phyloP scores from a whole-genome alignment of 2,113 vertebrate species.

The Carollia perspicillata region DNA sequence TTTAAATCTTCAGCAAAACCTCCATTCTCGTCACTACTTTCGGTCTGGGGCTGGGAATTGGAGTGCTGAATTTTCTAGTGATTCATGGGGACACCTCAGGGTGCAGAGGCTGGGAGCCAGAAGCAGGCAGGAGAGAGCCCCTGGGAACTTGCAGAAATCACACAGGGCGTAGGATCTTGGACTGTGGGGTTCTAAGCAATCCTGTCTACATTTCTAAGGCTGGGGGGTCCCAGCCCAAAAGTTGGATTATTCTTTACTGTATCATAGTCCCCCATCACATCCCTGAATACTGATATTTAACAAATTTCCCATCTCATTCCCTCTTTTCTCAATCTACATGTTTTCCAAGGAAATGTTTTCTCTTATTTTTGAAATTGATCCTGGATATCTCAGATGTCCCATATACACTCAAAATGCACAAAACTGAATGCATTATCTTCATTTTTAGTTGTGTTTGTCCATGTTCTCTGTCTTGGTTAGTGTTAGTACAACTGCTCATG shows the following conservation, averaged over 20 bases:
- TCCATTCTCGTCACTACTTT: neutral
- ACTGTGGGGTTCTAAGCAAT: neutral
- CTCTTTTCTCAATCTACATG: neutral
- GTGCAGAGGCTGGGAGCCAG: neutral
- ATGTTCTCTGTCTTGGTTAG: neutral
- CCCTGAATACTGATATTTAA: neutral
- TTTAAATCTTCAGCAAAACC: neutral
- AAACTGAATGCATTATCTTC: neutral
- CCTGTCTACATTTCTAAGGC: neutral
- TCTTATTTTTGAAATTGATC: neutral
- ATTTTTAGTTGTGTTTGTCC: neutral
- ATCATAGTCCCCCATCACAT: neutral
- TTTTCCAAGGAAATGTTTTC: neutral
- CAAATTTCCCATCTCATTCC: neutral
- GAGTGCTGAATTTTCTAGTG: neutral
- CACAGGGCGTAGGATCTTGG: neutral
- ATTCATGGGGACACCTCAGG: neutral
- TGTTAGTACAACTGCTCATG: neutral
- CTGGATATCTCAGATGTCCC: neutral
- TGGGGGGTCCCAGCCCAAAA: neutral
- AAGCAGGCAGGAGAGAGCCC: neutral
- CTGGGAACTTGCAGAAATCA: neutral
- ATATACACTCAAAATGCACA: neutral
- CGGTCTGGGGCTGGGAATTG: neutral
- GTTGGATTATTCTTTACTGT: neutral